Evolutionary conservation across 2,888 invertebrate genomes (phyloP).

Genomic region (Mythimna loreyi): DNA sequence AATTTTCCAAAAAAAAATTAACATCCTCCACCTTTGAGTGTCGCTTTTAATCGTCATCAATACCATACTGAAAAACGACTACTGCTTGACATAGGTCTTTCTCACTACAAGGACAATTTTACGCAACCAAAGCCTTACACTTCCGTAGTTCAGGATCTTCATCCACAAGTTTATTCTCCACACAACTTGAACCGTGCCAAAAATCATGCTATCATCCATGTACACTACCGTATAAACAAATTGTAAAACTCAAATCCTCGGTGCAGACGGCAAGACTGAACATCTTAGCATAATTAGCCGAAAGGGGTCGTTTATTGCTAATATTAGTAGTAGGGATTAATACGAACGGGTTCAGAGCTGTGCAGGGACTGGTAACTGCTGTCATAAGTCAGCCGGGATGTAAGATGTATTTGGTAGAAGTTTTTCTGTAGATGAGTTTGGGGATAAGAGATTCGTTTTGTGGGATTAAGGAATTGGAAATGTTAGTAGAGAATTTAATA

Average conservation of each 20-base stretch:
- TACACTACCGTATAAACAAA: conserved; percentile 67
- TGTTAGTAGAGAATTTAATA: too few species aligned
- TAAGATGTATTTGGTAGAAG: conserved; percentile 29
- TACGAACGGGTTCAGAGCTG: conserved; percentile 73
- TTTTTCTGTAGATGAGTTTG: conserved; percentile 10
- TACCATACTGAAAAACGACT: too few species aligned
- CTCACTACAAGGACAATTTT: too few species aligned
- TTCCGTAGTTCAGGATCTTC: background rate
- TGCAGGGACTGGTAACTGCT: conserved; percentile 76
- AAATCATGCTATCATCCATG: conserved; percentile 58
- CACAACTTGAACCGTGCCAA: conserved; percentile 29
- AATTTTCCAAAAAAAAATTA: too few species aligned
- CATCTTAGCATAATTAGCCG: conserved; percentile 89
- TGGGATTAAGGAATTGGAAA: background rate
- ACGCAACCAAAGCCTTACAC: background rate
- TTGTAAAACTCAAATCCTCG: conserved; percentile 76
- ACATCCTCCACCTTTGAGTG: too few species aligned
- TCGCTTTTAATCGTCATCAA: too few species aligned
- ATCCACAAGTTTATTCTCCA: conserved; percentile 4
- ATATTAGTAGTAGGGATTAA: conserved; percentile 90
- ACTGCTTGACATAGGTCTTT: too few species aligned
- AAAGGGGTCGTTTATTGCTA: conserved; percentile 89
- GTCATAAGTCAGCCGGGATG: conserved; percentile 75
- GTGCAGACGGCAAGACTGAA: conserved; percentile 81
- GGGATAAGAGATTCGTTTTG: background rate